Conservation (phyloP, 2,797 vertebrate species). For the Notolepis coatsorum region DNA sequence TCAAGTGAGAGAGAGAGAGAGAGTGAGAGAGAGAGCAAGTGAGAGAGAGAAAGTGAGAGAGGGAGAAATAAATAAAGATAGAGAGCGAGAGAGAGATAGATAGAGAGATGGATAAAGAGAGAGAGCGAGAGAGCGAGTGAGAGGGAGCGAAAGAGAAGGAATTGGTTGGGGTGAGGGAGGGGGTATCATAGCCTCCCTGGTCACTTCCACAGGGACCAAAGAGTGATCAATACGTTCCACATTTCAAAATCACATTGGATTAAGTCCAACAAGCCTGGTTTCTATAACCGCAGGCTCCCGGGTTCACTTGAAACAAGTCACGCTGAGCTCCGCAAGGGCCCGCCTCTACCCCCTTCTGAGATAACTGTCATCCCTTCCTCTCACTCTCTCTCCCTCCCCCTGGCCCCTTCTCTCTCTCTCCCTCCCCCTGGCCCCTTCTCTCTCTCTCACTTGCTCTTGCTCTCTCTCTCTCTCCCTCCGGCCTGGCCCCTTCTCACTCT, state of each 20-base stretch:
- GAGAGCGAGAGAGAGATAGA: too few species aligned
- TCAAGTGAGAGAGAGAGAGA: too few species aligned
- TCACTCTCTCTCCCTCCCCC: slow-evolving; percentile 22
- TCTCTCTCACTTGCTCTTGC: slow-evolving; percentile 18
- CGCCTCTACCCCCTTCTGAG: slow-evolving; percentile 61
- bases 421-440: slow-evolving; percentile 23
- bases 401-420: not conserved
- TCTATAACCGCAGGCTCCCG: not conserved
- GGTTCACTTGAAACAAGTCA: slow-evolving; percentile 62
- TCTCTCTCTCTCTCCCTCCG: not conserved
- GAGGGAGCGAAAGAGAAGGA: slow-evolving; percentile 20
- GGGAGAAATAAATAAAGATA: too few species aligned
- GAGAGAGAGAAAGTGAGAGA: too few species aligned
- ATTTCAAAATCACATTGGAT: slow-evolving; percentile 52
- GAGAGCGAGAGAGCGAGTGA: not conserved
- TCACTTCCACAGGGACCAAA: slow-evolving; percentile 50
- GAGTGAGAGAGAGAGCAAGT: too few species aligned
- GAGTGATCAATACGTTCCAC: slow-evolving; percentile 62
- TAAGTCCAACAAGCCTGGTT: slow-evolving; percentile 32
- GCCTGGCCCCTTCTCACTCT: too few species aligned
- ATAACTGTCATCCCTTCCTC: slow-evolving; percentile 53
- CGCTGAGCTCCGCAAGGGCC: slow-evolving; percentile 48
- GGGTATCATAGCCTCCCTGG: slow-evolving; percentile 49
- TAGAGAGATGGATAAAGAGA: too few species aligned
- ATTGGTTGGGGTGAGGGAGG: too few species aligned